phyloP scores from a whole-genome alignment of 1,140 invertebrate species.

The Drosophila saltans region DNA sequence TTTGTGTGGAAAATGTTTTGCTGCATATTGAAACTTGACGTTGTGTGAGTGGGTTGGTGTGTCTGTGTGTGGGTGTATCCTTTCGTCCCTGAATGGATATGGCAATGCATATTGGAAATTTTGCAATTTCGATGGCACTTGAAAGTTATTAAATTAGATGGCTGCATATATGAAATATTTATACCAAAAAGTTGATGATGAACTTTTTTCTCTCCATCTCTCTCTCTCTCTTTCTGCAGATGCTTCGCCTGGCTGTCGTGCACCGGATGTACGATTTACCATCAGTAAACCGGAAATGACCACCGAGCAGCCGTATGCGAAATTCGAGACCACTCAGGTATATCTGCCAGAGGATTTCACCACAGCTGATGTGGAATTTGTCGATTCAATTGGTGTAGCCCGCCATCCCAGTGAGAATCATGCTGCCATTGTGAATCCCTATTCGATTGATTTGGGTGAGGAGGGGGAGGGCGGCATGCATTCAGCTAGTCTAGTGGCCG shows the following conservation, averaged over 20 bases:
- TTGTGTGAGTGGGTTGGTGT: conserved; percentile 21
- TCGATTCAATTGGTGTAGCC: conserved; percentile 58
- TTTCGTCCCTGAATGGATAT: conserved; percentile 32
- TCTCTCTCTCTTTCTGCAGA: conserved; percentile 53
- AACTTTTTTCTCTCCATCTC: not conserved
- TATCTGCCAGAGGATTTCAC: conserved; percentile 82
- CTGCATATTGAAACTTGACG: conserved; percentile 67
- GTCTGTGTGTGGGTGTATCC: conserved; percentile 16
- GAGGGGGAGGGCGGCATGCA: conserved; percentile 55
- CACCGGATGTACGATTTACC: conserved; percentile 82
- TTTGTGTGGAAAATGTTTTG: conserved; percentile 62
- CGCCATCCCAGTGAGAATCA: conserved; percentile 71
- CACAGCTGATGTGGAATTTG: conserved; percentile 79
- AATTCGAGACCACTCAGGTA: conserved; percentile 82
- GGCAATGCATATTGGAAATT: conserved; percentile 72
- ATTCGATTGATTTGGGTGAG: conserved; percentile 70
- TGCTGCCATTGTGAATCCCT: conserved; percentile 76
- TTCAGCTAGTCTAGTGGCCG: conserved; percentile 62
- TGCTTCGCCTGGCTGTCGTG: conserved; percentile 79
- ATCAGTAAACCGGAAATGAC: conserved; percentile 79
- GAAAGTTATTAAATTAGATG: conserved; percentile 80
- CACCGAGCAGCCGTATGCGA: conserved; percentile 81
- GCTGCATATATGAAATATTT: conserved; percentile 71
- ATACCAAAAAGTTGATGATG: conserved; percentile 55
- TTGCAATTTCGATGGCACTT: conserved; percentile 79